Base-by-base conservation (phyloP, 2,797 vertebrate genomes). In the Telmatherina bonti region DNA sequence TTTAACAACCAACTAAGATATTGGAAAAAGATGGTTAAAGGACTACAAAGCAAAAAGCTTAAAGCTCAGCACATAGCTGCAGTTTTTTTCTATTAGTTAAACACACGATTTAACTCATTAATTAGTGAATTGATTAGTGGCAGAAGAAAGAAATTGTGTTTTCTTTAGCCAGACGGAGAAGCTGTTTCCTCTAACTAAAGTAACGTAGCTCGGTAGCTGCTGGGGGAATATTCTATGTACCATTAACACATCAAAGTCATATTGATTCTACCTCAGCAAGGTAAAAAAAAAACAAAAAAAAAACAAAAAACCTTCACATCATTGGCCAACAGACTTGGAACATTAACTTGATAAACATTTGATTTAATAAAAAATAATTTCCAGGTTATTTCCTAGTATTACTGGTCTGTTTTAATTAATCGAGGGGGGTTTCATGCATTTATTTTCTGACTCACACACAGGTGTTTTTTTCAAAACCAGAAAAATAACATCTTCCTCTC, bases 401-500 rank as follows among this genome's bases (percentile, higher is more conserved):
- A 41, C 1, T 38, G 12, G 15, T 12, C 15, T 38, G 13, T 9
- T 38, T 38, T 2, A 38, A 38, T 38, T 16, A 38, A 15, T 15
- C 35, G 7, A 45, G 43, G 16, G 15, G 13, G 33, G 56, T 72
- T 38, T 36, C 20, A 20, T 38, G 10, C 27, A 62, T 35, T 55
- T 4, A 29, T 22, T 58, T 31, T 41, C 4, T 29, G 30, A 58
- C 38, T 55, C 33, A 11, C 18, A 51, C 24, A 49, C 30, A 53
- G 33, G 45, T 63, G 51, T 55, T 51, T n/a, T n/a, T 68, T 70
- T 59, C 29, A 29, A 51, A 54, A 65, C 18, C 22, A 49, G 35
- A 31, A 54, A 26, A 10, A 61, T 30, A 27, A 62, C 10, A 59
- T 35, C 65, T 62, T 70, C 36, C 29, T 58, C 55, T 35, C 10